phyloP scores from a whole-genome alignment of 2,113 vertebrate genomes.

The Lontra canadensis region DNA sequence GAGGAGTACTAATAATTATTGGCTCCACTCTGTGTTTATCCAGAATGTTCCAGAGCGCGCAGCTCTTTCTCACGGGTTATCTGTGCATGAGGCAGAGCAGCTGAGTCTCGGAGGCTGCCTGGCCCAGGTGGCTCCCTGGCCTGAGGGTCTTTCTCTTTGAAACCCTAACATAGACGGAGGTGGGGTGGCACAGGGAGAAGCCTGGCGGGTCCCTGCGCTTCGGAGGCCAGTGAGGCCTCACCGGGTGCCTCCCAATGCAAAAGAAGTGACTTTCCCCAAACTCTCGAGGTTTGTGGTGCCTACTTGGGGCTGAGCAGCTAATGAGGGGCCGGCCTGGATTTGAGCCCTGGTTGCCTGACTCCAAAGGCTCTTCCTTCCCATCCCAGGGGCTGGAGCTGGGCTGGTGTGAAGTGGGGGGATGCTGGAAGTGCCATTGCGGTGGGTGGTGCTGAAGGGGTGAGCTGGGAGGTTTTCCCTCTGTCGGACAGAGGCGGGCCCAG shows the following conservation, averaged over 20 bases:
- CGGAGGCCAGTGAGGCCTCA: background rate
- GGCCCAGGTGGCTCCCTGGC: background rate
- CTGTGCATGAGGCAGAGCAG: background rate
- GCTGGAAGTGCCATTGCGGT: background rate
- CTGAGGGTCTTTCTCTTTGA: background rate
- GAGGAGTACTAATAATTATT: background rate
- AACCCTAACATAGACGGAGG: background rate
- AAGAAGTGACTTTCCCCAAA: background rate
- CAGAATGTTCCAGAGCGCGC: background rate
- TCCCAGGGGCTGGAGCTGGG: background rate
- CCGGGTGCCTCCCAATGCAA: background rate
- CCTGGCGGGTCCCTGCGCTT: background rate
- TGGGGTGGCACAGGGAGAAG: background rate
- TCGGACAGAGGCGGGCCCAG: background rate
- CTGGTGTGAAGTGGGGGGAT: background rate
- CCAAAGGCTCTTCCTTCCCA: background rate
- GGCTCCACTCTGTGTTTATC: background rate
- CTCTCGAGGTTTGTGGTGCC: background rate
- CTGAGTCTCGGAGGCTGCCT: background rate
- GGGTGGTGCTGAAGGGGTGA: background rate
- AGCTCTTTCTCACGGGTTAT: background rate
- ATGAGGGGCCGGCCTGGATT: background rate
- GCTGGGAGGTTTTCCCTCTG: background rate
- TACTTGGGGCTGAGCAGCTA: background rate
- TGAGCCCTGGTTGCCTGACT: background rate